phyloP scores from a whole-genome alignment of 2,797 vertebrate species.

The Malacoraja senta region DNA sequence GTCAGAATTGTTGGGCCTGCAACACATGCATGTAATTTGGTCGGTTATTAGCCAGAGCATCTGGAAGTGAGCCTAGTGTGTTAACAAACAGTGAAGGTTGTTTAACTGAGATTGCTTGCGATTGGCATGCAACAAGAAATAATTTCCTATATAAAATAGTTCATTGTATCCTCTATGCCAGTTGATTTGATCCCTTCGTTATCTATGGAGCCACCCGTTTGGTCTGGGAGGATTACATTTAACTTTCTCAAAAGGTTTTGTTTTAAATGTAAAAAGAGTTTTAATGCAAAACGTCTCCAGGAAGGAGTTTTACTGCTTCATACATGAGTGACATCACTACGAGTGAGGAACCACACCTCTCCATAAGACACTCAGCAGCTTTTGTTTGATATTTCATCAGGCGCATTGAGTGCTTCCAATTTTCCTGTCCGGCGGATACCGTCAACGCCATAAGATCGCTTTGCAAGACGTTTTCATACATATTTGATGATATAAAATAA shows the following conservation, averaged over 20 bases:
- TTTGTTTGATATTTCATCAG: neutral
- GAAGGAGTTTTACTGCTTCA: neutral
- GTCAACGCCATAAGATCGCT: neutral
- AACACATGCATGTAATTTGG: conserved; percentile 30
- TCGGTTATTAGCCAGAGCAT: neutral
- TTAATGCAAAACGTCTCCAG: neutral
- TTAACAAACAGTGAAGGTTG: neutral
- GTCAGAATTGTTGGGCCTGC: neutral
- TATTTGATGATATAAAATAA: neutral
- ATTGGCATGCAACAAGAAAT: neutral
- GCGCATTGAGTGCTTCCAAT: neutral
- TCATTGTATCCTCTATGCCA: neutral
- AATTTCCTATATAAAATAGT: neutral
- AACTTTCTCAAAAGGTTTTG: neutral
- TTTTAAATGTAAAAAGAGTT: neutral
- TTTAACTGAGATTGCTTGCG: neutral
- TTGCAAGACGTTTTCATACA: neutral
- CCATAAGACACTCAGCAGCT: neutral
- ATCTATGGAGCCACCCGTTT: neutral
- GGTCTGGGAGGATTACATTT: conserved; percentile 16
- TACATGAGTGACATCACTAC: neutral
- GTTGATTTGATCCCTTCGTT: neutral
- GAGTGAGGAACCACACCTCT: neutral
- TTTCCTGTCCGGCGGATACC: neutral
- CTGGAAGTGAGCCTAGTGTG: conserved; percentile 22